These are phyloP conservation scores for Noctua comes DNA, from an alignment of 2,888 invertebrate genomes.

Conservation along the genomic window DNA sequence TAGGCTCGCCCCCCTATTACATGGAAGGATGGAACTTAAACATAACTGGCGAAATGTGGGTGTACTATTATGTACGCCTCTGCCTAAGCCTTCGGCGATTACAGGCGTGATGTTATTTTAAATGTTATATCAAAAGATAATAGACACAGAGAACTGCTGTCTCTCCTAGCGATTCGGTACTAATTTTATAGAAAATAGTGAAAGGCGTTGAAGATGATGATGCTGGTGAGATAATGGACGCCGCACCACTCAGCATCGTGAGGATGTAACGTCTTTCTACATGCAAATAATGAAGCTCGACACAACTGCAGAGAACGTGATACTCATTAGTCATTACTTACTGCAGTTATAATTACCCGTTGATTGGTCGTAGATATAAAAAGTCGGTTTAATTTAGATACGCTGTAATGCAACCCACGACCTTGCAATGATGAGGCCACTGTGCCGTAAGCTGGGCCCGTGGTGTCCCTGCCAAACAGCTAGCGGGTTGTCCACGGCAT, in stretches of 20 bases:
- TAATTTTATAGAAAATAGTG: not conserved
- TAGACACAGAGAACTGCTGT: not conserved
- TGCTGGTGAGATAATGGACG: not conserved
- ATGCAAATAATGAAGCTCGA: not conserved
- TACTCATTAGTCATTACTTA: constrained; percentile 48
- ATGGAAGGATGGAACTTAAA: no score
- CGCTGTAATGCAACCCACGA: constrained; percentile 59
- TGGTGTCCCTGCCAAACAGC: constrained; percentile 56
- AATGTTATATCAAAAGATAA: not conserved
- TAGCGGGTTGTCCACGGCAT: constrained; percentile 49
- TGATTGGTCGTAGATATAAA: constrained; percentile 42
- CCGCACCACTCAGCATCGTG: not conserved
- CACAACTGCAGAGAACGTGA: constrained; percentile 14
- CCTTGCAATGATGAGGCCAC: constrained; percentile 56
- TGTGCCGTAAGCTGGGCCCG: constrained; percentile 37
- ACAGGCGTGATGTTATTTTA: no score
- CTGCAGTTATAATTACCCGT: constrained; percentile 48
- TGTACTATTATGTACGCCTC: no score
- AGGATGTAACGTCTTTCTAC: not conserved
- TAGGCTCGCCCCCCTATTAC: no score
- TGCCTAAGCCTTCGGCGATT: no score
- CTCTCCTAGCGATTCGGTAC: not conserved
- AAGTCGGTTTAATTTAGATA: constrained; percentile 61
- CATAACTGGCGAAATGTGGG: no score
- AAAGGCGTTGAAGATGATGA: not conserved